Base-by-base conservation (phyloP, 2,888 invertebrate species). In the Aplocera efformata region DNA sequence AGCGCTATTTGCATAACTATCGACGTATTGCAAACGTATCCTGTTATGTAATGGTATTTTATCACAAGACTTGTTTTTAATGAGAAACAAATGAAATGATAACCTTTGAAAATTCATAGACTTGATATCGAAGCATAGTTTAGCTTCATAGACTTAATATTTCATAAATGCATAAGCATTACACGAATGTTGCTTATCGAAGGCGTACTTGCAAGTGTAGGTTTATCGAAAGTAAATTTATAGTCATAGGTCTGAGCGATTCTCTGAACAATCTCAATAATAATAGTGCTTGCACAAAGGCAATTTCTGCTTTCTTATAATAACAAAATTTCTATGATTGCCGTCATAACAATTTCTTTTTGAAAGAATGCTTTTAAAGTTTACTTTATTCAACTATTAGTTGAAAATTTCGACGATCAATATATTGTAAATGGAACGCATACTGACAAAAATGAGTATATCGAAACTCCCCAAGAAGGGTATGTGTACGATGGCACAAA, bases 21-120 rank as follows among this genome's bases (percentile, higher is more conserved):
- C 40, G 22, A 10, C 37, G 32, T 42, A 50, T 48, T 44, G 41
- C 40, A 37, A 47, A 45, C 36, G 42, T 34, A 53, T 55, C 47
- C 48, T 53, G 43, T 42, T 53, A 50, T 37, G 31, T 33, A 50
- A 49, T 22, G 17, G 26, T 13, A 26, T 33, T 11, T 44, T 25
- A 30, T 45, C 42, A 39, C 45, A 42, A 45, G 11, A 28, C 28
- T 22, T 24, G 28, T n/a, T 40, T 27, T 23, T 29, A 40, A 42
- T 27, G 5, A 35, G 32, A 39, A 27, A 10, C 21, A 17, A 17
- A 17, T 17, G 2, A 17, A 17, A 29, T 21, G 25, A 32, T 26
- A 26, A 30, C 17, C 32, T 31, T 31, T 31, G 20, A 33, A 38
- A 23, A 11, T 24, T 35, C 22, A 35, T 42, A 35, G 30, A 42